Percentiles rank a stretch among this genome's conserved stretches.
Conservation (phyloP, 2,888 invertebrate species). For the Frankliniella intonsa region DNA sequence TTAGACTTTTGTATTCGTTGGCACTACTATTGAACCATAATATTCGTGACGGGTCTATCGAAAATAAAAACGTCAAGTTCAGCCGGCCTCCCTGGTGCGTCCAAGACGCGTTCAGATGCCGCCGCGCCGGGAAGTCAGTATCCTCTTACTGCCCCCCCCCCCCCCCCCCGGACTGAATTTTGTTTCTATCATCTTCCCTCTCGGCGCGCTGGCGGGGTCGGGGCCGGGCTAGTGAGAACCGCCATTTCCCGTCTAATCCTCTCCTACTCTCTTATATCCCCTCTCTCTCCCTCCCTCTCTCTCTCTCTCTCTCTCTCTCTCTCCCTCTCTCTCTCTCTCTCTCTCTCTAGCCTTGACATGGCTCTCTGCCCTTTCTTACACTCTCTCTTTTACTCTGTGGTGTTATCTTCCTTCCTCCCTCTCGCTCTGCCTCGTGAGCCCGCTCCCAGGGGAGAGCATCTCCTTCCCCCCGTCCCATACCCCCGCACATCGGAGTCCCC, state of each 20-base stretch:
- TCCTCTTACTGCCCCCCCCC: no score
- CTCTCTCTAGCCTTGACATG: no score
- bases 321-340: no score
- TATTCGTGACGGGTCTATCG: not conserved
- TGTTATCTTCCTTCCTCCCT: no score
- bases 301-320: not conserved
- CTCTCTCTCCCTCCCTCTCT: not conserved
- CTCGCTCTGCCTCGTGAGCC: no score
- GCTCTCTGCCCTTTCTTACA: not conserved
- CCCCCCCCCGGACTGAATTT: not conserved
- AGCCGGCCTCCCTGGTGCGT: no score
- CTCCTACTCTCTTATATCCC: not conserved
- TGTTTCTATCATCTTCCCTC: constrained; percentile 8
- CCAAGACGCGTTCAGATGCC: not conserved
- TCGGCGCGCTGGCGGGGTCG: not conserved
- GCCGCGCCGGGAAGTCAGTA: not conserved
- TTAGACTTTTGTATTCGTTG: no score
- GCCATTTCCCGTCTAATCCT: not conserved
- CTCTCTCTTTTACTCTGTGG: not conserved
- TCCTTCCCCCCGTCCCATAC: not conserved
- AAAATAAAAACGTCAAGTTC: not conserved
- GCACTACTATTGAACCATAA: no score
- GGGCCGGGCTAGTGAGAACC: not conserved
- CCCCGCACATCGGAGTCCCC: constrained; percentile 9
- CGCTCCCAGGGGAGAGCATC: not conserved